Evolutionary conservation across 2,797 vertebrate genomes (phyloP), one percentile per base, ranked within the genome.

Genomic region (Babyrousa celebensis): DNA sequence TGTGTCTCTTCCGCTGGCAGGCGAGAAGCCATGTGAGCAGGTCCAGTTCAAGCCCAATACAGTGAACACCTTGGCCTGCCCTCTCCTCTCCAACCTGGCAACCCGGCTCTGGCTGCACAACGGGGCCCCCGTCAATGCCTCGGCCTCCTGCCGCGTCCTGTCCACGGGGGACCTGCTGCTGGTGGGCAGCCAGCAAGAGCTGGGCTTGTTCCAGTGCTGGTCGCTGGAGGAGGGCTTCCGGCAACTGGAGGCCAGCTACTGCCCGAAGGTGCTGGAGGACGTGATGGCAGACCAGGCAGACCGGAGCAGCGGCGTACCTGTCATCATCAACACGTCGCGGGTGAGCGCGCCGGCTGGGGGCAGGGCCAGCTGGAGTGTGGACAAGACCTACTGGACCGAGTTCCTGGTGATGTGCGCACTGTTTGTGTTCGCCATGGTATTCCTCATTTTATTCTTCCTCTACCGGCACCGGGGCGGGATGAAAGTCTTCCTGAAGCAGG

Each of bases 351-450:
- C 97, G 0, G 98, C 78, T 1, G 97, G 97, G 4, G 92, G 97
- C 0, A 97, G 97, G 4, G 99, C 98, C 0, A 98, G 99, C 0
- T 99, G 98, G 97, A 98, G 99, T 67, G 98, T 98, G 0, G 98
- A 98, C 88, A 99, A 99, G 98, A 99, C 99, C 63, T 99, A 99
- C 98, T 99, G 99, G 99, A 99, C 99, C 0, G 99, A 99, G 98
- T 99, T 99, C 97, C 98, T 99, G 52, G 99, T 99, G 89, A 99
- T 99, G 98, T 99, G 99, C 0, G 97, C 98, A 20, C 99, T 99
- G 20, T 99, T 99, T 0, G 99, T 97, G 0, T 97, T 99, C 0
- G 99, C 99, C 0, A 85, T 99, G 65, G 97, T 99, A 1, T 98
- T 99, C 70, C 98, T 99, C 89, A 98, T 98, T 4, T 96, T 99